These are phyloP conservation scores for Thermophis baileyi DNA, from an alignment of 2,113 vertebrate genomes.

Conservation along the genomic window DNA sequence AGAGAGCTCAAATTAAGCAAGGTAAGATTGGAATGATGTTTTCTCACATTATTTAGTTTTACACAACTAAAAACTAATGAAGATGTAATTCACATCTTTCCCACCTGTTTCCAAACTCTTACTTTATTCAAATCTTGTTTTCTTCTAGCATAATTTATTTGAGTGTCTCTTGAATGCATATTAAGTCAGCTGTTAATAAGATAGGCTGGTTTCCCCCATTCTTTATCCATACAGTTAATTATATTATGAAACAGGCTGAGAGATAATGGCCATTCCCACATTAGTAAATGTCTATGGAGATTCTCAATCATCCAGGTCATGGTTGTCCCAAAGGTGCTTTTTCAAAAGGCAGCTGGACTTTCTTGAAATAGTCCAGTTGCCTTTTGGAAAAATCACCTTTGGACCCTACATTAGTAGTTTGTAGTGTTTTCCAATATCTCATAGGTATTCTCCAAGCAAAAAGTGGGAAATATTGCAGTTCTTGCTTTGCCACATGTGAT, in stretches of 20 bases:
- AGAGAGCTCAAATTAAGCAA: neutral
- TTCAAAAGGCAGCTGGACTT: neutral
- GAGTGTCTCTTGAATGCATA: neutral
- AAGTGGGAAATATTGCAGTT: neutral
- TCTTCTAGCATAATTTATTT: neutral
- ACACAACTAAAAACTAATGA: neutral
- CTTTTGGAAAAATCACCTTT: neutral
- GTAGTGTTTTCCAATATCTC: neutral
- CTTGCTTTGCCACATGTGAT: neutral
- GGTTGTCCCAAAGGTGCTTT: neutral
- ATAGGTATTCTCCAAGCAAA: neutral
- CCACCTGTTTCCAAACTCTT: neutral
- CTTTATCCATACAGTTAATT: neutral
- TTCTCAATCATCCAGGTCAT: neutral
- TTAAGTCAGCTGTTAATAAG: neutral
- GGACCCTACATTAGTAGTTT: neutral
- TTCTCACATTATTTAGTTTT: neutral
- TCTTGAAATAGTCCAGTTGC: neutral
- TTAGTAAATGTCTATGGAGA: neutral
- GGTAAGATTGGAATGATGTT: neutral
- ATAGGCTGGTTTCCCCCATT: neutral
- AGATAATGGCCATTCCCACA: neutral
- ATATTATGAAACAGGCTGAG: neutral
- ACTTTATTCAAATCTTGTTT: neutral
- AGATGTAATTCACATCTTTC: neutral